Evolutionary conservation across 2,113 vertebrate genomes (phyloP).

Genomic region (Rynchops niger): DNA sequence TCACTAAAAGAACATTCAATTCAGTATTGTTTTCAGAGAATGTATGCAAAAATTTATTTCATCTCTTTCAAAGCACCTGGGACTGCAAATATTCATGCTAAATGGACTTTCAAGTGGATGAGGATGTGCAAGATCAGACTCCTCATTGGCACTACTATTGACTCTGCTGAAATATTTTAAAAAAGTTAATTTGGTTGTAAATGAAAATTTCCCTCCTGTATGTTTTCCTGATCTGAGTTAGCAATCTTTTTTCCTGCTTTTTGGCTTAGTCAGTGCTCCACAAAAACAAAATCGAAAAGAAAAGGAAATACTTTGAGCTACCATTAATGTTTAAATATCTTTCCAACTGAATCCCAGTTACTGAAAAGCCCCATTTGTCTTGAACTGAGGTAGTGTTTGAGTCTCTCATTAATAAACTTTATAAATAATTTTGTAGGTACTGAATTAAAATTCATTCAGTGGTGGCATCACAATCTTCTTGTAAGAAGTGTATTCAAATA

Average conservation of each 20-base stretch:
- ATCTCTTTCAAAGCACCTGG: background rate
- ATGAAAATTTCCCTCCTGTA: background rate
- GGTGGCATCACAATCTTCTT: background rate
- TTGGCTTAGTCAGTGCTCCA: background rate
- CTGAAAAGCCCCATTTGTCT: background rate
- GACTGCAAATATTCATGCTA: background rate
- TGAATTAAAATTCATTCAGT: background rate
- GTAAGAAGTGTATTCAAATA: background rate
- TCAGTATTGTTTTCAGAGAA: background rate
- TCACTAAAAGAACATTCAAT: background rate
- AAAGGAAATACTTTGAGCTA: background rate
- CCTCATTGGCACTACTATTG: background rate
- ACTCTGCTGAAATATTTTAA: background rate
- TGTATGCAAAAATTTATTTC: background rate
- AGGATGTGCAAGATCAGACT: background rate
- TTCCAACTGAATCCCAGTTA: background rate
- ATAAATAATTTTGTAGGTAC: background rate
- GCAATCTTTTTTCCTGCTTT: background rate
- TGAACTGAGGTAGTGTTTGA: background rate
- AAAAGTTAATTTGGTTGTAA: background rate
- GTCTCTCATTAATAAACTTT: background rate
- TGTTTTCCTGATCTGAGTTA: background rate
- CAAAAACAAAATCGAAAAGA: background rate
- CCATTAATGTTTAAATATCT: background rate
- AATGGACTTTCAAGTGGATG: background rate